These are phyloP conservation scores for Tribolium madens DNA, from an alignment of 1,140 invertebrate species.

Conservation along the genomic window DNA sequence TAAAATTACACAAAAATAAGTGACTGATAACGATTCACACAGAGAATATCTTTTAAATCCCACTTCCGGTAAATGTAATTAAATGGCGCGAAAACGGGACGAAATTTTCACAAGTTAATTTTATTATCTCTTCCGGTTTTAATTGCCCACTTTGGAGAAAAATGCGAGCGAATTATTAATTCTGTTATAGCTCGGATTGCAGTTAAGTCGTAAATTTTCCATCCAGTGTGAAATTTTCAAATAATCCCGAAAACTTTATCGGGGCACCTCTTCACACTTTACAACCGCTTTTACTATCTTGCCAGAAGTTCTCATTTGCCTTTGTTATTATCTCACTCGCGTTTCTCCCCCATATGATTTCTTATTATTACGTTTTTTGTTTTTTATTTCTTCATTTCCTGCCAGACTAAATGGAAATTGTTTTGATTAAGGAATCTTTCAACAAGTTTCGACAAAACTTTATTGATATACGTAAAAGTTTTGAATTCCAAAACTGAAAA, in stretches of 20 bases:
- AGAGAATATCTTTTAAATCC: too few species aligned
- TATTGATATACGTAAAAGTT: background rate
- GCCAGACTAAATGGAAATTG: background rate
- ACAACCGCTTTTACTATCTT: constrained; percentile 19
- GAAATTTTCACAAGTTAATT: background rate
- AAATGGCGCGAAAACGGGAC: too few species aligned
- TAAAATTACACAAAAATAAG: background rate
- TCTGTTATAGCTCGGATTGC: background rate
- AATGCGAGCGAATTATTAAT: background rate
- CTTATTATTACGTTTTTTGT: background rate
- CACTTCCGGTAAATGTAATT: too few species aligned
- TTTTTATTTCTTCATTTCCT: background rate
- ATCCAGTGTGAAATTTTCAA: background rate
- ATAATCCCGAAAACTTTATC: constrained; percentile 18
- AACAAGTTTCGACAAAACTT: background rate
- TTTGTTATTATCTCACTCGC: background rate
- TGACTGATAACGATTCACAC: background rate
- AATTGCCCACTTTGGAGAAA: background rate
- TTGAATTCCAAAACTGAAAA: background rate
- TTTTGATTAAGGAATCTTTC: background rate
- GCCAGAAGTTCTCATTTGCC: constrained; percentile 4
- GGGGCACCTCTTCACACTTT: constrained; percentile 11
- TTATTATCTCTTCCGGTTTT: background rate
- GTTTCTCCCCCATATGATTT: background rate
- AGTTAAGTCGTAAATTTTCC: constrained; percentile 10